Evolutionary conservation across 2,888 invertebrate species (phyloP), one percentile per base, ranked within the genome.

Genomic region (Eupithecia abbreviata): DNA sequence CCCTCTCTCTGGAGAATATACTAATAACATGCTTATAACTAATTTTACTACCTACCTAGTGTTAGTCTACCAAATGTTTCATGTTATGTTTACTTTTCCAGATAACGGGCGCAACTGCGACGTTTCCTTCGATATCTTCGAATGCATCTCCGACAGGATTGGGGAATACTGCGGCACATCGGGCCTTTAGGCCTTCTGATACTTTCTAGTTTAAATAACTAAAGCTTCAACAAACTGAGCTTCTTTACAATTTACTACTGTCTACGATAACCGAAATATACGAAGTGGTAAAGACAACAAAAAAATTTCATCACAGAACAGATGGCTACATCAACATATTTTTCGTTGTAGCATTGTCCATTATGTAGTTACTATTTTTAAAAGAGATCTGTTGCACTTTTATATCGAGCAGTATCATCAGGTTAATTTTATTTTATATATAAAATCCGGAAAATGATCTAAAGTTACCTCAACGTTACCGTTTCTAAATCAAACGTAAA

Each of bases 121-220:
- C 86, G 92, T 97, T 68, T 97, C 97, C 1, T 97, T 97, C 89
- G 97, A 97, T 90, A 96, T 97, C 74, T 97, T 97, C 89, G 97
- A 97, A 87, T 97, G 97, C 87, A 97, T 97, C 82, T 97, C 97
- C 6, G 97, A 97, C 89, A 96, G 97, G 86, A 97, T 97, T 84
- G 97, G 97, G 66, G 96, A 97, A 82, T 97, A 97, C 89, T 97
- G 97, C 85, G 96, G 97, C 41, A 96, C 89, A 82, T 82, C 91
- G 2, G 95, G 95, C 18, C 90, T 95, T 66, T 94, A 84, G 89
- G 62, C 13, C 18, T 9, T 68, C 30, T 2, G 7, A 62, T 30
- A 10, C 30, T 51, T 51, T 51, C 30, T 62, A 58, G 18, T 18
- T 62, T 30, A 62, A 62, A 12, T 18, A 30, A n/a, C n/a, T 30